phyloP scores from a whole-genome alignment of 2,797 vertebrate species.

The Thunnus albacares region DNA sequence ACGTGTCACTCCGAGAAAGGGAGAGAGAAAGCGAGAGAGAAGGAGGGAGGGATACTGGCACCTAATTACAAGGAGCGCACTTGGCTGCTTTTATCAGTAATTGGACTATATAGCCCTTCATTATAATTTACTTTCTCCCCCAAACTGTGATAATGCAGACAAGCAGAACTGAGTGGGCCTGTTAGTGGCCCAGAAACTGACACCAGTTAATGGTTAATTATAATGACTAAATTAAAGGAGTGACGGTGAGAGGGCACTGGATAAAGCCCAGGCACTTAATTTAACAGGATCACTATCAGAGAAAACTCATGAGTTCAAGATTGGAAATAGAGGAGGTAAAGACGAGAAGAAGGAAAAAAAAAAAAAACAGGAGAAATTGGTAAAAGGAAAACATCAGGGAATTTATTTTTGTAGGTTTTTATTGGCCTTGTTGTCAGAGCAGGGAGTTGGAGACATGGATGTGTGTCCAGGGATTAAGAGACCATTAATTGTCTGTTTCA shows the following conservation, averaged over 20 bases:
- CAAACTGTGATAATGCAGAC: slow-evolving; percentile 99
- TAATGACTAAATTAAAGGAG: slow-evolving; percentile 99
- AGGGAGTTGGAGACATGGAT: slow-evolving; percentile 5
- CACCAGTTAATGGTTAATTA: slow-evolving; percentile 99
- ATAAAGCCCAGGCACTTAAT: slow-evolving; percentile 95
- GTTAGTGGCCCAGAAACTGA: slow-evolving; percentile 98
- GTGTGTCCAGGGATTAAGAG: slow-evolving; percentile 38
- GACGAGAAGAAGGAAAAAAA: neutral
- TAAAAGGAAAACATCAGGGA: slow-evolving; percentile 44
- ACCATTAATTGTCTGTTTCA: slow-evolving; percentile 60
- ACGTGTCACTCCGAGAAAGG: slow-evolving; percentile 90
- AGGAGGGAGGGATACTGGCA: slow-evolving; percentile 94
- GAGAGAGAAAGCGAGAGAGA: slow-evolving; percentile 57
- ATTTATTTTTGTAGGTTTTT: slow-evolving; percentile 42
- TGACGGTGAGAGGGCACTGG: slow-evolving; percentile 91
- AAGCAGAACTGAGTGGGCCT: slow-evolving; percentile 99
- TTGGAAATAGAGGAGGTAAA: slow-evolving; percentile 59
- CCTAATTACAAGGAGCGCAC: slow-evolving; percentile 97
- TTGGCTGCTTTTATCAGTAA: slow-evolving; percentile 99
- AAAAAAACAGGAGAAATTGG: slow-evolving; percentile 23
- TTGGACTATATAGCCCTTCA: slow-evolving; percentile 99
- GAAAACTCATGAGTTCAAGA: slow-evolving; percentile 87
- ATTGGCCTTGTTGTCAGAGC: slow-evolving; percentile 32
- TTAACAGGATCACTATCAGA: slow-evolving; percentile 92
- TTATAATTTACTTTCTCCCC: slow-evolving; percentile 99